A percentile compares a stretch with the other conserved stretches of the same genome.
These are phyloP conservation scores for Tretioscincus oriximinensis DNA, from an alignment of 2,113 vertebrate genomes.

Conservation along the genomic window DNA sequence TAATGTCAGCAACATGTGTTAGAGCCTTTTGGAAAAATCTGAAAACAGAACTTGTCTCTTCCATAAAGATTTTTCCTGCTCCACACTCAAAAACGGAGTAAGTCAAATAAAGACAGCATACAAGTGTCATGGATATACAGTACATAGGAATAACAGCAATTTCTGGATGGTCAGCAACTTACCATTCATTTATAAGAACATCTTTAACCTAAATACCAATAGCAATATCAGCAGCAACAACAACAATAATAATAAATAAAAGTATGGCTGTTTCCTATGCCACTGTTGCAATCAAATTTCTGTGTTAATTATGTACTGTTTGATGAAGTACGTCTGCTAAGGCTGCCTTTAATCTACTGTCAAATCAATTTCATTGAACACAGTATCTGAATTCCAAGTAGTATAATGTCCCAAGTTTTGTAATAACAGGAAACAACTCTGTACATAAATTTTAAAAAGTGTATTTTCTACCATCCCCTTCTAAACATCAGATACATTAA, in stretches of 20 bases:
- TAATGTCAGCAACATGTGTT: no score
- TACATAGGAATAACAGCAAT: no score
- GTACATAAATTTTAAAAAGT: not conserved
- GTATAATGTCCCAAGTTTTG: not conserved
- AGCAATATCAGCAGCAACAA: no score
- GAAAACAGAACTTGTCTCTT: no score
- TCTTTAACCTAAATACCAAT: not conserved
- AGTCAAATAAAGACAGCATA: no score
- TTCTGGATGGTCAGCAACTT: no score
- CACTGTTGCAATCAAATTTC: not conserved
- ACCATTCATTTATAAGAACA: no score
- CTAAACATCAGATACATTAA: accelerated
- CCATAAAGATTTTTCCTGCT: no score
- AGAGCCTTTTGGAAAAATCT: no score
- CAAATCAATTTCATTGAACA: not conserved
- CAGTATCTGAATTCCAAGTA: not conserved
- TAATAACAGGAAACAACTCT: not conserved
- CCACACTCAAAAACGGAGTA: no score
- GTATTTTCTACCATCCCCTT: not conserved
- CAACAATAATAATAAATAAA: not conserved
- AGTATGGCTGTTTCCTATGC: not conserved
- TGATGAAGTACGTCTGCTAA: not conserved
- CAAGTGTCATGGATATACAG: no score
- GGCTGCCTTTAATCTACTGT: not conserved
- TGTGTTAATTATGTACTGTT: not conserved